Evolutionary conservation across 1,140 invertebrate genomes (phyloP).

Genomic region (Lepidurus arcticus): DNA sequence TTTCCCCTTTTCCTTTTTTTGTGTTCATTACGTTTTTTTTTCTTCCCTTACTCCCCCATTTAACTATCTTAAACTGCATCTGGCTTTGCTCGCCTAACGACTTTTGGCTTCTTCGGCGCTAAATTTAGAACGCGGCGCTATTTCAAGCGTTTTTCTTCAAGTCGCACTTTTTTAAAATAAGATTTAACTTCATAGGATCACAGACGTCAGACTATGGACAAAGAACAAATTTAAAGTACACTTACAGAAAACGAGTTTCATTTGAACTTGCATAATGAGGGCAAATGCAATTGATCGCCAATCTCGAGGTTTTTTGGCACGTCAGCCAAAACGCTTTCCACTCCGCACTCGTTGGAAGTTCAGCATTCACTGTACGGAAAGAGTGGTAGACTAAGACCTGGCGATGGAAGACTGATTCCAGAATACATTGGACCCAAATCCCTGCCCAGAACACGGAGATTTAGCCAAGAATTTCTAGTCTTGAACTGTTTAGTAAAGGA

Average conservation of each 20-base stretch:
- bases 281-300: neutral
- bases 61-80: conserved; percentile 22
- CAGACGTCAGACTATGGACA: neutral
- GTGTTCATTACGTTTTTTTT: neutral
- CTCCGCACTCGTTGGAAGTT: neutral
- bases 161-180: neutral
- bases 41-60: neutral
- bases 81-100: neutral
- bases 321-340: neutral
- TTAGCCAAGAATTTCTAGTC: neutral
- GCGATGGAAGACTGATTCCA: conserved; percentile 7
- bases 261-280: neutral
- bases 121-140: neutral
- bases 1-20: neutral
- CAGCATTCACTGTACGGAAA: neutral
- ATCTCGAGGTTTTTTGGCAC: neutral
- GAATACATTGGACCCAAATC: conserved; percentile 11
- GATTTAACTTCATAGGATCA: neutral
- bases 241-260: neutral
- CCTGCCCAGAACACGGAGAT: neutral
- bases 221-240: neutral
- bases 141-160: conserved; percentile 6
- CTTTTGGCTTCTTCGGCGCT: neutral
- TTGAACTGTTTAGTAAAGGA: neutral
- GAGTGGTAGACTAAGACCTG: neutral